Percentiles rank a stretch among this genome's conserved stretches.
phyloP scores from a whole-genome alignment of 2,797 vertebrate genomes.

The Choloepus didactylus region DNA sequence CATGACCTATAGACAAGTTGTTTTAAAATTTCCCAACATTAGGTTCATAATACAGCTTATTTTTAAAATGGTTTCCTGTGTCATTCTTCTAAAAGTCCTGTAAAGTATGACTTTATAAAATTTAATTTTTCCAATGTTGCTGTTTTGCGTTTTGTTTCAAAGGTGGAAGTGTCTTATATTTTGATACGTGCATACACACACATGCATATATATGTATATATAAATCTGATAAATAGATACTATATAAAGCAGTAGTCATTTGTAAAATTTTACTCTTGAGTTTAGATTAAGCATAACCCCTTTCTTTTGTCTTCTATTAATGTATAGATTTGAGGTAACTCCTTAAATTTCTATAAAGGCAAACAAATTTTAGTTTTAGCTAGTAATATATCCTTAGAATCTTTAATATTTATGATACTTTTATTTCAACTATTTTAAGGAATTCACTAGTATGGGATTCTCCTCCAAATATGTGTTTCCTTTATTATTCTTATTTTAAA shows the following conservation, averaged over 20 bases:
- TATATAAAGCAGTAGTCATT: slow-evolving; percentile 24
- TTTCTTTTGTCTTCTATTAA: slow-evolving; percentile 13
- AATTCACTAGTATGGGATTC: background rate
- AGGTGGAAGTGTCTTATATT: background rate
- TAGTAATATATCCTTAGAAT: background rate
- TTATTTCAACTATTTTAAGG: background rate
- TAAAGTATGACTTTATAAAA: slow-evolving; percentile 33
- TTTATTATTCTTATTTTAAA: slow-evolving; percentile 54
- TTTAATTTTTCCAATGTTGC: background rate
- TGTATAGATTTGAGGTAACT: slow-evolving; percentile 40
- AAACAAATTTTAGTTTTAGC: slow-evolving; percentile 35
- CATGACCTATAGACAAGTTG: background rate
- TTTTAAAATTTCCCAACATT: background rate
- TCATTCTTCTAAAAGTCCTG: slow-evolving; percentile 42
- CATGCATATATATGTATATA: background rate
- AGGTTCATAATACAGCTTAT: background rate
- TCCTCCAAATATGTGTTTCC: background rate
- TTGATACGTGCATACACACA: background rate
- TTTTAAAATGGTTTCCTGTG: slow-evolving; percentile 48
- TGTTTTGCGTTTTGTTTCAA: slow-evolving; percentile 60
- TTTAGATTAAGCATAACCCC: slow-evolving; percentile 36
- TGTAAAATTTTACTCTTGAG: background rate
- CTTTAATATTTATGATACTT: background rate
- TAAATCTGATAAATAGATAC: background rate
- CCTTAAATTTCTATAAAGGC: slow-evolving; percentile 34